Evolutionary conservation across 2,797 vertebrate genomes (phyloP).

Genomic region (Brotula barbata): DNA sequence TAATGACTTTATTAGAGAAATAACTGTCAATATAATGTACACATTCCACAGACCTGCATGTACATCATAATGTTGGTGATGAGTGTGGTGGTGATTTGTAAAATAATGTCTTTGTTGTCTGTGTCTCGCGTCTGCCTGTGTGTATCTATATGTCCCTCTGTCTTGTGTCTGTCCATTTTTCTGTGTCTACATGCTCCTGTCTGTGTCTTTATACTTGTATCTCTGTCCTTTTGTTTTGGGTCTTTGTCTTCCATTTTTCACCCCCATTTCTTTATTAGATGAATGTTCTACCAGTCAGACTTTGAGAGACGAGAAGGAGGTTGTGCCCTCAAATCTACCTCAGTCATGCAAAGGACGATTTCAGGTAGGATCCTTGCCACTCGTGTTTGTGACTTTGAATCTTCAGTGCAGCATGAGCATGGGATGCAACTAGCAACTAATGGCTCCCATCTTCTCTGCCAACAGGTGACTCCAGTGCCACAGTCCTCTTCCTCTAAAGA

Average conservation of each 20-base stretch:
- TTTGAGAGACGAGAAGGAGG: conserved; percentile 65
- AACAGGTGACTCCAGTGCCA: conserved; percentile 78
- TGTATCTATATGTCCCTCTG: conserved; percentile 47
- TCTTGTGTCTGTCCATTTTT: conserved; percentile 40
- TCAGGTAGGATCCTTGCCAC: conserved; percentile 64
- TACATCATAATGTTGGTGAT: conserved; percentile 42
- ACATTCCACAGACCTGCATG: conserved; percentile 58
- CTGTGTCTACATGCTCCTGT: conserved; percentile 48
- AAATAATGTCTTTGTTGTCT: conserved; percentile 65
- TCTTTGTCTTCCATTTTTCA: conserved; percentile 54
- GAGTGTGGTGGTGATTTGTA: conserved; percentile 39
- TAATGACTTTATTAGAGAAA: conserved; percentile 17
- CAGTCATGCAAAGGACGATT: conserved; percentile 77
- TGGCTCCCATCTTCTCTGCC: conserved; percentile 19
- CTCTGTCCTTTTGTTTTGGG: conserved; percentile 47
- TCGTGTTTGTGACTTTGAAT: neutral
- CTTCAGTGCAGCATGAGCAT: neutral
- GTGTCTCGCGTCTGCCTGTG: conserved; percentile 62
- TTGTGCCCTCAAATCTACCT: conserved; percentile 47
- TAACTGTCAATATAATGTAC: conserved; percentile 25
- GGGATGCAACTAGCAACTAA: neutral
- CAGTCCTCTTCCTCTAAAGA: conserved; percentile 61
- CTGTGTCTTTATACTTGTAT: conserved; percentile 51
- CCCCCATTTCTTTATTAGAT: conserved; percentile 68
- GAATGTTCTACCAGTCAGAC: conserved; percentile 63